A percentile compares a stretch with the other conserved stretches of the same genome.
These are phyloP conservation scores for Urocolius indicus DNA, from an alignment of 2,113 vertebrate genomes.

Conservation along the genomic window DNA sequence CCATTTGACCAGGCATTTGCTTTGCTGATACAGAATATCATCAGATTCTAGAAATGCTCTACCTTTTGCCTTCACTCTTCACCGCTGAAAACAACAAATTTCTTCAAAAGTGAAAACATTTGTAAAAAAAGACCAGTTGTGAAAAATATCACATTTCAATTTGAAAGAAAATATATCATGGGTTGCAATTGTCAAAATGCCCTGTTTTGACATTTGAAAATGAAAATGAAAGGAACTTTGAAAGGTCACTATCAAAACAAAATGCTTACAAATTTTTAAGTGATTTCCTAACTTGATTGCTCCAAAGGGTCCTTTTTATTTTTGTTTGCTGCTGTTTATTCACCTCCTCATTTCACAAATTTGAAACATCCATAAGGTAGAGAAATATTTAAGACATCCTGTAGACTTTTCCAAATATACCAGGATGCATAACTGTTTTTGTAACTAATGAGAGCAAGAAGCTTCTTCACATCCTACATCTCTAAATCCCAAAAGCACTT, in stretches of 20 bases:
- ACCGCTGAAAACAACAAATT: neutral
- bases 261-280: neutral
- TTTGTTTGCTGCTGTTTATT: neutral
- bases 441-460: neutral
- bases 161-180: neutral
- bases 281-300: neutral
- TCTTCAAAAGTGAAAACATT: neutral
- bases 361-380: neutral
- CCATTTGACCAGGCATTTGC: neutral
- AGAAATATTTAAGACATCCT: neutral
- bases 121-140: neutral
- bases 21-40: neutral
- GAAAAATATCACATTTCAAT: neutral
- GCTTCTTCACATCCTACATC: neutral
- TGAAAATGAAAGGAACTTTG: constrained; percentile 25
- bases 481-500: constrained; percentile 19
- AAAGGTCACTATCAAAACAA: constrained; percentile 44
- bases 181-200: constrained; percentile 13
- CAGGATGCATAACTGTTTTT: neutral
- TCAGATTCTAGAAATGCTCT: neutral
- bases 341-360: neutral
- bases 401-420: neutral
- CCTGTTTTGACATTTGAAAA: constrained; percentile 40
- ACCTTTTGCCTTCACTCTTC: neutral
- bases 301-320: neutral